Percentiles rank a stretch among this genome's conserved stretches.
Evolutionary conservation across 2,888 invertebrate genomes (phyloP).

Genomic region (Tipula confusa): DNA sequence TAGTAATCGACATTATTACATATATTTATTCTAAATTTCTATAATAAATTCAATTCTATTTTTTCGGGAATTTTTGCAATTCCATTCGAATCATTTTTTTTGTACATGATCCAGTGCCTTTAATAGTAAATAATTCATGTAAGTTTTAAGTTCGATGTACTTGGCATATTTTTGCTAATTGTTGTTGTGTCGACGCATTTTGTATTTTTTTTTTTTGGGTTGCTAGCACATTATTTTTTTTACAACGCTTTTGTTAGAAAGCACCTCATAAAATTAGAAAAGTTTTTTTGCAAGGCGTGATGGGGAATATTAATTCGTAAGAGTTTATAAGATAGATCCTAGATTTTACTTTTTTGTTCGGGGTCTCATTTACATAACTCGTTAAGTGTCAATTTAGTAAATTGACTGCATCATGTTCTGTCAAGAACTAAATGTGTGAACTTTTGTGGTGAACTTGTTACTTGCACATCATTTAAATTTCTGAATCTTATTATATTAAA

Average conservation of each 20-base stretch:
- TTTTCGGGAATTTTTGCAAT: not conserved
- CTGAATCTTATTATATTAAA: too few relatives aligned
- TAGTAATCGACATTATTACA: conserved; percentile 35
- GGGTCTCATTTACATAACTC: too few relatives aligned
- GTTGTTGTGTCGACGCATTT: not conserved
- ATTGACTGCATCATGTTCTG: too few relatives aligned
- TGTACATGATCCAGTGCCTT: conserved; percentile 52
- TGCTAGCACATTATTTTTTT: not conserved
- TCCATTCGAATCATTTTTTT: not conserved
- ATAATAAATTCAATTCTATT: conserved; percentile 13
- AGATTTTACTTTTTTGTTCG: too few relatives aligned
- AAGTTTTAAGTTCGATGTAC: conserved; percentile 40
- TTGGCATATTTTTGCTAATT: not conserved
- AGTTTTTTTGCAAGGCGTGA: not conserved
- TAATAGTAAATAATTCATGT: conserved; percentile 54
- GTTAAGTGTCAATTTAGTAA: too few relatives aligned
- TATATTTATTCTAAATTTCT: conserved; percentile 28
- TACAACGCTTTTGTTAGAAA: not conserved
- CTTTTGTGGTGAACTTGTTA: too few relatives aligned
- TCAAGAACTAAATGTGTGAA: too few relatives aligned
- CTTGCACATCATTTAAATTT: too few relatives aligned
- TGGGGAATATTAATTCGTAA: too few relatives aligned
- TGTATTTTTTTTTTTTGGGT: not conserved
- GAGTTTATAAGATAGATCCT: too few relatives aligned
- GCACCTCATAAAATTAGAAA: not conserved